phyloP scores from a whole-genome alignment of 2,113 vertebrate genomes.

The Plectropomus leopardus region DNA sequence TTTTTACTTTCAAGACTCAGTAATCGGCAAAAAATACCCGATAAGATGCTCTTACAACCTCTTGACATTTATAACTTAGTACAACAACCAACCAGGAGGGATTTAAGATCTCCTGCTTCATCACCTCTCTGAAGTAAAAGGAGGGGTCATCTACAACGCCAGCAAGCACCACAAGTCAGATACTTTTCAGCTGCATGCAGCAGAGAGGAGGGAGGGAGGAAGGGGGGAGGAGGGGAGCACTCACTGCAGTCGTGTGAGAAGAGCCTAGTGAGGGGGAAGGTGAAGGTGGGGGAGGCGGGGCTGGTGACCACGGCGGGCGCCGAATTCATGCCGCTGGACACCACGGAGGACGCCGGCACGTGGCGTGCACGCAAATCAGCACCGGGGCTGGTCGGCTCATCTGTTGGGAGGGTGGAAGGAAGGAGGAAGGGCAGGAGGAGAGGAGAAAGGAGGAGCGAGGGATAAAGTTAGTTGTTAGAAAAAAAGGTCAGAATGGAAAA shows the following conservation, averaged over 20 bases:
- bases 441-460: neutral
- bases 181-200: conserved; percentile 68
- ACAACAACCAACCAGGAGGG: neutral
- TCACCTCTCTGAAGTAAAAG: neutral
- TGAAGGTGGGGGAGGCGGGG: conserved; percentile 93
- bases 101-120: conserved; percentile 29
- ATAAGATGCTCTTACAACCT: neutral
- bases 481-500: conserved; percentile 35
- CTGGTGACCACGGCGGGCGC: conserved; percentile 90
- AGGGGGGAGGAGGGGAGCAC: conserved; percentile 71
- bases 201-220: conserved; percentile 3
- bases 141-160: neutral
- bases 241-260: conserved; percentile 98
- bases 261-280: conserved; percentile 92
- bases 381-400: conserved; percentile 96
- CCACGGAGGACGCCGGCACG: conserved; percentile 95
- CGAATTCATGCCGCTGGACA: conserved; percentile 95
- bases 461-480: conserved; percentile 66
- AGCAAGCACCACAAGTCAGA: conserved; percentile 1
- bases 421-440: neutral
- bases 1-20: conserved; percentile 7
- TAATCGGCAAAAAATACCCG: neutral
- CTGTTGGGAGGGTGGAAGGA: conserved; percentile 78
- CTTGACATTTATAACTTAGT: neutral
- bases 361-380: conserved; percentile 96